Base-by-base conservation (phyloP, 2,888 invertebrate genomes). In the Hydrotaea diabolus region DNA sequence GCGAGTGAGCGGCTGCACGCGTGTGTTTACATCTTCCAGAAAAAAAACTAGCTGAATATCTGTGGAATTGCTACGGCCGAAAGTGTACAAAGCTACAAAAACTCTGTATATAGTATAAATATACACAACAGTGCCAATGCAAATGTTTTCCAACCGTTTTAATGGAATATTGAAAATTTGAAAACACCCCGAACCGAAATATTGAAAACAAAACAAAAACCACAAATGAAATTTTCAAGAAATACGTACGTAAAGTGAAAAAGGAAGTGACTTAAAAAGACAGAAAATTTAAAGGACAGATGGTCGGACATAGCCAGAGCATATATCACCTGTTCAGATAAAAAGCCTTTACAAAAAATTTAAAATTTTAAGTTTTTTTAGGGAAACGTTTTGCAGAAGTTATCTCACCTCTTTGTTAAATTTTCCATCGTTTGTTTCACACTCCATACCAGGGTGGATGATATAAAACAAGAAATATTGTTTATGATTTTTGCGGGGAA, bases 21-120 rank as follows among this genome's bases (percentile, higher is more conserved):
- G 21, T 80, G 49, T 80, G 17, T 80, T 82, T 79, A 75, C 73
- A 77, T 75, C 72, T 76, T 74, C 26, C 23, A 23, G 0, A 55
- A 23, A 23, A 53, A 23, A 13, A 71, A 23, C 71, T 53, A 53
- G 31, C 49, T 5, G 53, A 53, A 59, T 26, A 59, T 23, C 26
- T 59, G 4, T 31, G 21, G 59, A 59, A 26, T 23, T 13, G 8
- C 66, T 21, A 13, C 49, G 21, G 53, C 71, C 53, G 71, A 71
- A 49, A 71, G 71, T 71, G 39, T 13, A 71, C 21, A 71, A 71
- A 71, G 71, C 31, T n/a, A n/a, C n/a, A 31, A 4, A 31, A 4
- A 31, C 31, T 7, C 3, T 4, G 31, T 31, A 31, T 7, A 71
- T 53, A 31, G 49, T 26, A 53, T 17, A 71, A n/a, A 9, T 31